Percentiles rank a stretch among this genome's conserved stretches.
Evolutionary conservation across 2,797 vertebrate species (phyloP).

Genomic region (Acanthurus tractus): DNA sequence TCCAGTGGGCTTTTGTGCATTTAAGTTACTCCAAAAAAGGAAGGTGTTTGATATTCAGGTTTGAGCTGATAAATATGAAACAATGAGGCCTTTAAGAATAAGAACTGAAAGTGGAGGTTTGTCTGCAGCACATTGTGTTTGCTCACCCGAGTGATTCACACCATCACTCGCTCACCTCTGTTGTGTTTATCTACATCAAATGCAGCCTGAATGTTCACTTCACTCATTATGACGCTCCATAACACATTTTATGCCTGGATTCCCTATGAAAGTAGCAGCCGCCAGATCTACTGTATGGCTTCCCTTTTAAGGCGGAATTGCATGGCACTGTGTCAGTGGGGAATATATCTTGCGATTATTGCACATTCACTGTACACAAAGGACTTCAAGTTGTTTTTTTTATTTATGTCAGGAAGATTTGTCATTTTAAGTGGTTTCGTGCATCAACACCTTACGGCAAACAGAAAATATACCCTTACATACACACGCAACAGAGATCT

Average conservation of each 20-base stretch:
- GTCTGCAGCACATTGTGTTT: neutral
- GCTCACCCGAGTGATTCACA: conserved; percentile 49
- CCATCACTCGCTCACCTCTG: conserved; percentile 9
- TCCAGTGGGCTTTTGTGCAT: conserved; percentile 38
- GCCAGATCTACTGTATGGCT: conserved; percentile 29
- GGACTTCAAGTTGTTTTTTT: conserved; percentile 16
- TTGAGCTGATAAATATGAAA: conserved; percentile 52
- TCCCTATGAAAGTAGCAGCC: conserved; percentile 41
- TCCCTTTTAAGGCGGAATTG: conserved; percentile 24
- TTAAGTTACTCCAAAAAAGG: conserved; percentile 45
- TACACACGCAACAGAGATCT: conserved; percentile 1
- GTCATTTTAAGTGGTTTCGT: conserved; percentile 15
- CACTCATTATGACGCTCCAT: conserved; percentile 43
- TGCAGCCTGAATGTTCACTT: conserved; percentile 32
- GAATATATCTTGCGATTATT: conserved; percentile 14
- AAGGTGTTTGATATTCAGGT: conserved; percentile 58
- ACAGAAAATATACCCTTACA: neutral
- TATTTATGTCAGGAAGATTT: neutral
- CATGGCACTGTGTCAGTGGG: conserved; percentile 15
- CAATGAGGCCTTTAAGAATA: neutral
- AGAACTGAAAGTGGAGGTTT: neutral
- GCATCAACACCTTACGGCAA: conserved; percentile 11
- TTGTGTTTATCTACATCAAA: conserved; percentile 30
- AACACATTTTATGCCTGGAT: conserved; percentile 59
- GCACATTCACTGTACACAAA: conserved; percentile 16